A percentile compares a stretch with the other conserved stretches of the same genome.
Evolutionary conservation across 1,140 invertebrate species (phyloP).

Genomic region (Uloborus diversus): DNA sequence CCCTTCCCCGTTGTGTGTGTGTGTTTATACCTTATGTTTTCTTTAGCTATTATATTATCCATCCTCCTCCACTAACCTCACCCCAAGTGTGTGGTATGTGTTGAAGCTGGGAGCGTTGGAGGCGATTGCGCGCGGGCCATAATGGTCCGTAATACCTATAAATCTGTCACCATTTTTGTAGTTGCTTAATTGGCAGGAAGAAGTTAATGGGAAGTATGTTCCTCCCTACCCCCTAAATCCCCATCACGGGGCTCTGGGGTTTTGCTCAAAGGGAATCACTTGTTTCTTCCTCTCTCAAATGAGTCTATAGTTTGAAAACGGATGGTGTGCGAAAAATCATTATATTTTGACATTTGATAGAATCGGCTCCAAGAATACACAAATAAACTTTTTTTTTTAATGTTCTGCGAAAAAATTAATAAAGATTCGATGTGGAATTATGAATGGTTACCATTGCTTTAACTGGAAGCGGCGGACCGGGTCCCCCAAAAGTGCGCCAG

Average conservation of each 20-base stretch:
- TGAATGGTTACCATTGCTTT: too few relatives aligned
- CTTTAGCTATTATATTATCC: constrained; percentile 54
- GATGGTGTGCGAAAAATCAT: too few relatives aligned
- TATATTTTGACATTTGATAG: too few relatives aligned
- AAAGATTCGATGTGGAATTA: too few relatives aligned
- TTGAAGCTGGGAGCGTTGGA: constrained; percentile 9
- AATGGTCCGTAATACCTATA: constrained; percentile 54
- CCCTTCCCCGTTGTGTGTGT: neutral
- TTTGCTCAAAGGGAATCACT: too few relatives aligned
- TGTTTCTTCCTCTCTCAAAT: too few relatives aligned
- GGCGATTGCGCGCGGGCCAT: constrained; percentile 30
- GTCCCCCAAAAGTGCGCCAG: too few relatives aligned
- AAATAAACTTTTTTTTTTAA: too few relatives aligned
- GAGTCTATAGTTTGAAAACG: too few relatives aligned
- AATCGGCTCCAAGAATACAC: too few relatives aligned
- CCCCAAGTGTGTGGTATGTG: neutral
- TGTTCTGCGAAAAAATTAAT: too few relatives aligned
- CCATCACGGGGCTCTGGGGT: neutral
- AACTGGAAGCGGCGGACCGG: too few relatives aligned
- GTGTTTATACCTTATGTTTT: constrained; percentile 49
- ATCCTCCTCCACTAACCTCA: neutral
- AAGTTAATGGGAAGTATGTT: constrained; percentile 55
- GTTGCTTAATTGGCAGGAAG: constrained; percentile 57
- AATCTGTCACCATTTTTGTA: constrained; percentile 57
- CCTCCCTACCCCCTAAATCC: neutral